Conservation (phyloP, 2,888 invertebrate genomes). For the Podotricha telesiphe region DNA sequence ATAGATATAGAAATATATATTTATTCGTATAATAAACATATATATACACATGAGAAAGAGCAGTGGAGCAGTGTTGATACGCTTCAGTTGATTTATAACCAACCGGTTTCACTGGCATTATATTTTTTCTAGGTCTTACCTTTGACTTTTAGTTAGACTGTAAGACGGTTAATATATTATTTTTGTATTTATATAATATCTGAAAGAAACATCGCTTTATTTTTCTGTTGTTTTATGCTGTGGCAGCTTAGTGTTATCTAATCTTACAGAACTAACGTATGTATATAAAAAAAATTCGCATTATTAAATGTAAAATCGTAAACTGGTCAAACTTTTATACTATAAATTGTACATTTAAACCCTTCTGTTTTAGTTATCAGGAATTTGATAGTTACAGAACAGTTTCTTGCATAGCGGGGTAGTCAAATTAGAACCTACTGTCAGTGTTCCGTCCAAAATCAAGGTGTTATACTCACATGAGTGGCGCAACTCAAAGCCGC, state of each 20-base stretch:
- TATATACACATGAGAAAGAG: slow-evolving; percentile 32
- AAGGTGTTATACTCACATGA: too few species aligned
- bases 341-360: background rate
- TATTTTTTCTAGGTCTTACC: slow-evolving; percentile 19
- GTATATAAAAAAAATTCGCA: background rate
- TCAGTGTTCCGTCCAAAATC: too few species aligned
- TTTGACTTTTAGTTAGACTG: slow-evolving; percentile 13
- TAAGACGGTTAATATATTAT: background rate
- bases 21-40: background rate
- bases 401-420: too few species aligned
- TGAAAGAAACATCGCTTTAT: background rate
- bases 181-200: background rate
- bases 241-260: background rate
- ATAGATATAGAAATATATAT: too few species aligned
- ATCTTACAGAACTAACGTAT: background rate
- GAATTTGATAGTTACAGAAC: too few species aligned
- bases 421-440: too few species aligned
- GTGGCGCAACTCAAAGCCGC: too few species aligned
- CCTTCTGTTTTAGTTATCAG: too few species aligned
- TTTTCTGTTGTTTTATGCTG: background rate
- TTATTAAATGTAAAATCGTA: background rate
- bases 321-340: background rate
- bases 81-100: slow-evolving; percentile 32
- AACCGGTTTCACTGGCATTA: slow-evolving; percentile 23
- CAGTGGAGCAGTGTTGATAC: slow-evolving; percentile 28